These are phyloP conservation scores for Dysmachus trigonus DNA, from an alignment of 2,888 invertebrate species.

Conservation along the genomic window DNA sequence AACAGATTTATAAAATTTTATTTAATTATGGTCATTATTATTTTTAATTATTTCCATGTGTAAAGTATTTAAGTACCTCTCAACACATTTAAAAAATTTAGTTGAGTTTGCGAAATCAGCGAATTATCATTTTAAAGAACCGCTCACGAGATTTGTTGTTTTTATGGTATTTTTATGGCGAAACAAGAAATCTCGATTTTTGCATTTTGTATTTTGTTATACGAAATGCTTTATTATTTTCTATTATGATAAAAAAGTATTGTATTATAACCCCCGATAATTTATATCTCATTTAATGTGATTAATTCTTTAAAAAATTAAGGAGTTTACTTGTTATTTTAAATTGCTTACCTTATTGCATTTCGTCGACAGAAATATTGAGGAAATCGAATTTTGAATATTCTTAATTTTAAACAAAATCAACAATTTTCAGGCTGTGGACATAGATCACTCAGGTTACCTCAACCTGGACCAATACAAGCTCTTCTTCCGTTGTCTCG, in stretches of 20 bases:
- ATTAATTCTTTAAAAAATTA: neutral
- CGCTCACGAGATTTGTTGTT: neutral
- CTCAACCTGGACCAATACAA: constrained; percentile 85
- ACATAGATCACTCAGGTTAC: constrained; percentile 80
- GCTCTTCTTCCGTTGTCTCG: constrained; percentile 82
- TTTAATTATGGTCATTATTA: no score
- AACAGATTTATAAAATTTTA: neutral
- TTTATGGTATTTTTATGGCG: neutral
- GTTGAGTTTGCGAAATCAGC: neutral
- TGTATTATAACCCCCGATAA: no score
- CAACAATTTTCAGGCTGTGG: constrained; percentile 72
- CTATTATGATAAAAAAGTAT: no score
- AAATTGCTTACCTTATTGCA: neutral
- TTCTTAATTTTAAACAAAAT: neutral
- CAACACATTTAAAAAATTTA: no score
- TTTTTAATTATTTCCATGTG: no score
- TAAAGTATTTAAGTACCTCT: no score
- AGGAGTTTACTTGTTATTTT: neutral
- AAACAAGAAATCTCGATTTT: neutral
- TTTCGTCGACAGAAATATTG: no score
- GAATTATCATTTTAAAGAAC: neutral
- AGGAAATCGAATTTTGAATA: neutral
- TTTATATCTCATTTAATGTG: neutral
- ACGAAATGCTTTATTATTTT: neutral
- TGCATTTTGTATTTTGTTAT: neutral